Conservation (phyloP, 2,888 invertebrate genomes). For the Sarcophaga caerulescens region DNA sequence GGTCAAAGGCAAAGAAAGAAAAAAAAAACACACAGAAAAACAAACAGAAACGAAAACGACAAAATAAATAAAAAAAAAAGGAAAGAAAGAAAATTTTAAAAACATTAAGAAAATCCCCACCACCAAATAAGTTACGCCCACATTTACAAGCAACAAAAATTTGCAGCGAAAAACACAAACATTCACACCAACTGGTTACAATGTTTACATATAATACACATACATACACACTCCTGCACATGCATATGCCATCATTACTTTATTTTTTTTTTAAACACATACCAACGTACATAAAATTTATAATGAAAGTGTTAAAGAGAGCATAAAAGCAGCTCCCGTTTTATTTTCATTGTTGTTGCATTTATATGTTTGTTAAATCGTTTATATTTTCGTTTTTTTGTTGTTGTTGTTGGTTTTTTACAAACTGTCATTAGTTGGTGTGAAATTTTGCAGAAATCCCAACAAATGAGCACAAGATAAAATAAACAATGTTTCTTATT, state of each 20-base stretch:
- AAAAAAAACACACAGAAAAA: neutral
- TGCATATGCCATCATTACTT: neutral
- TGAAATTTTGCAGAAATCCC: conserved; percentile 64
- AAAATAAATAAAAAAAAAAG: conserved; percentile 15
- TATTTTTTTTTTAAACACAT: neutral
- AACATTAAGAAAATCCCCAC: conserved; percentile 37
- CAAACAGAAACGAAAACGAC: neutral
- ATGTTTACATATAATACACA: neutral
- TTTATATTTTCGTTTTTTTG: conserved; percentile 15
- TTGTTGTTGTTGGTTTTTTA: conserved; percentile 15
- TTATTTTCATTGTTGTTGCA: conserved; percentile 22
- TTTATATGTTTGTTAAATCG: neutral
- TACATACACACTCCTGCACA: neutral
- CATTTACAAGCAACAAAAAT: conserved; percentile 61
- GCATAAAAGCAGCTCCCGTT: conserved; percentile 46
- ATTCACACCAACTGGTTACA: too few relatives aligned
- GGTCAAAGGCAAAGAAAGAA: neutral
- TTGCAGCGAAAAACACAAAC: conserved; percentile 31
- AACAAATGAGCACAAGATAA: conserved; percentile 55
- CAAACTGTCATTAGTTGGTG: conserved; percentile 63
- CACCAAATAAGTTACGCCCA: conserved; percentile 64
- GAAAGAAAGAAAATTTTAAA: too few relatives aligned
- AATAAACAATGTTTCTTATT: neutral
- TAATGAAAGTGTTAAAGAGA: neutral
- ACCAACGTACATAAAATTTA: neutral